Base-by-base conservation (phyloP, 2,888 invertebrate species). In the Apamea sordens region DNA sequence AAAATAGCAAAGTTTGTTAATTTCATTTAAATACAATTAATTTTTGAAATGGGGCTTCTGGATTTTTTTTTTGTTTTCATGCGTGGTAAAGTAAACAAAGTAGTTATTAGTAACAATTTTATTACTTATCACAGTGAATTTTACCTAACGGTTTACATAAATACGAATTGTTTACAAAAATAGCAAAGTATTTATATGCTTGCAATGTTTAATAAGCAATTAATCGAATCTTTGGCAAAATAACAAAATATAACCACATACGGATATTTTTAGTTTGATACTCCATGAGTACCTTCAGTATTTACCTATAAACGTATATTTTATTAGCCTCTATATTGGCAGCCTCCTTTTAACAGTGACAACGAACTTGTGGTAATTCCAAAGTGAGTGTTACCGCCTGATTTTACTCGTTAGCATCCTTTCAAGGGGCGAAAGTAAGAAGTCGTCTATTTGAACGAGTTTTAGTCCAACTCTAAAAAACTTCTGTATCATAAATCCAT, bases 81-180 rank as follows among this genome's bases (percentile, higher is more conserved):
- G 72, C 47, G 50, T 75, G 44, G 47, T 78, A 59, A 84, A 78
- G 69, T 63, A 89, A 84, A 88, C 83, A 78, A 86, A 81, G 69
- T 82, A 85, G 69, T 88, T 86, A 90, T 91, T 92, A 90, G 87
- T 83, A 88, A 89, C 76, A 79, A 75, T 84, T 90, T 91, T 92
- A 92, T 92, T 92, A 81, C 90, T 92, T 94, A 94, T 95, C 94
- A 95, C 95, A 95, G 94, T 93, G 90, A 90, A 89, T 90, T 90
- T 91, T 89, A 86, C 81, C 85, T 90, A 89, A 69, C 8, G 18
- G 32, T 65, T 82, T 88, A 89, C 72, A 87, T 81, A 85, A 74
- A 89, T 77, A 84, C 65, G 83, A 78, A 73, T 84, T 83, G 73
- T 77, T 80, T 78, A 69, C 74, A 84, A 86, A 87, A 82, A 79